phyloP scores from a whole-genome alignment of 30 jellyfish, hydroid and myxozoan genomes.

The Cassiopea xamachana region DNA sequence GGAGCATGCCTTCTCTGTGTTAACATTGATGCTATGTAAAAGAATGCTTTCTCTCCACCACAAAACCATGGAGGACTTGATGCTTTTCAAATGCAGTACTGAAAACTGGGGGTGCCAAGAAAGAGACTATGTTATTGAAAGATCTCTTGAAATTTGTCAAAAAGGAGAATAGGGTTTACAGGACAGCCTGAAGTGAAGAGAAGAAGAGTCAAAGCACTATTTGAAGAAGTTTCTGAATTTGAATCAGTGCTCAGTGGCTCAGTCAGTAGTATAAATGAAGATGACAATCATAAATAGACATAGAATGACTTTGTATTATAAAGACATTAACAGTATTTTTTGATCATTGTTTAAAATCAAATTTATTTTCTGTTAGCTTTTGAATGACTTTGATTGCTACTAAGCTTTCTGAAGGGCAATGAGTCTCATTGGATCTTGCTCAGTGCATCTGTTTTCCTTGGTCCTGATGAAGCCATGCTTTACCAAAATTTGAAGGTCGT shows the following conservation, averaged over 20 bases:
- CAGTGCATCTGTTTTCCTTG: not conserved
- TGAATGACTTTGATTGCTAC: not conserved
- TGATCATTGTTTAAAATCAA: not conserved
- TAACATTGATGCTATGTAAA: conserved; percentile 23
- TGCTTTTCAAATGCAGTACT: conserved; percentile 9
- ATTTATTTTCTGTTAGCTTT: not conserved
- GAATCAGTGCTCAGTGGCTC: conserved; percentile 32
- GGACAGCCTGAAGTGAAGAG: conserved; percentile 34
- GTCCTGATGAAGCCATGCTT: not conserved
- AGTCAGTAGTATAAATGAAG: not conserved
- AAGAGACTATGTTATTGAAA: conserved; percentile 35
- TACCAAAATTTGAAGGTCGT: not conserved
- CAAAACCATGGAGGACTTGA: conserved; percentile 35
- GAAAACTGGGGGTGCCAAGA: conserved; percentile 41
- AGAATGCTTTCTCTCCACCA: conserved; percentile 46
- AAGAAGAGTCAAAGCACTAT: conserved; percentile 20
- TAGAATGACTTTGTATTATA: conserved; percentile 21
- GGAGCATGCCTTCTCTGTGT: conserved; percentile 40
- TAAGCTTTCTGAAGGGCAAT: not conserved
- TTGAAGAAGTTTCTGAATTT: conserved; percentile 29
- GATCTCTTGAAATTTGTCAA: conserved; percentile 14
- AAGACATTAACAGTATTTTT: not conserved
- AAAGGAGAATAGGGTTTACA: conserved; percentile 33
- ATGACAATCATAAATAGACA: conserved; percentile 27
- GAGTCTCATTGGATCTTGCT: not conserved